Conservation (phyloP, 2,797 vertebrate species). For the Mormyrus hasselquistii region DNA sequence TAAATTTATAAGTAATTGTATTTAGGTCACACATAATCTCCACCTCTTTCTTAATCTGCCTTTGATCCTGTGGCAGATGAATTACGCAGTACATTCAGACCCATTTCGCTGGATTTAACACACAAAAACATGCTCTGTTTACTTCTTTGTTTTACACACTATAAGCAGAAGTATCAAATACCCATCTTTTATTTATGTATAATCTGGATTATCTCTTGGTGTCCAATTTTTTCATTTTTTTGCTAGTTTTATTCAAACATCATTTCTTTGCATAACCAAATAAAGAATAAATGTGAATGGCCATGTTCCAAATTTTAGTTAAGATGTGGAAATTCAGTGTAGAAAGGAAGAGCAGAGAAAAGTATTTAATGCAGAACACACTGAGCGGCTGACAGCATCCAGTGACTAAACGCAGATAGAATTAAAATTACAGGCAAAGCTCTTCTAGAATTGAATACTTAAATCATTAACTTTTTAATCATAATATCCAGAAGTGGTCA, state of each 20-base stretch:
- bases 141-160: background rate
- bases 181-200: background rate
- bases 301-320: background rate
- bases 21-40: background rate
- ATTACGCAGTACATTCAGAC: background rate
- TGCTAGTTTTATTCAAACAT: conserved; percentile 31
- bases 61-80: background rate
- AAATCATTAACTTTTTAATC: background rate
- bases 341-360: background rate
- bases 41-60: background rate
- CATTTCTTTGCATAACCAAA: conserved; percentile 1
- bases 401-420: background rate
- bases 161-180: background rate
- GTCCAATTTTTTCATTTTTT: conserved; percentile 57
- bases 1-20: background rate
- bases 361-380: background rate
- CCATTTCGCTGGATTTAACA: background rate
- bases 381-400: background rate
- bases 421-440: background rate
- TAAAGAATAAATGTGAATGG: conserved; percentile 22
- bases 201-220: conserved; percentile 29
- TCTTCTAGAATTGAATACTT: background rate
- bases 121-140: background rate
- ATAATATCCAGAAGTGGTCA: background rate
- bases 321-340: background rate